Conservation (phyloP, 2,888 invertebrate species). For the Crocallis elinguaria region DNA sequence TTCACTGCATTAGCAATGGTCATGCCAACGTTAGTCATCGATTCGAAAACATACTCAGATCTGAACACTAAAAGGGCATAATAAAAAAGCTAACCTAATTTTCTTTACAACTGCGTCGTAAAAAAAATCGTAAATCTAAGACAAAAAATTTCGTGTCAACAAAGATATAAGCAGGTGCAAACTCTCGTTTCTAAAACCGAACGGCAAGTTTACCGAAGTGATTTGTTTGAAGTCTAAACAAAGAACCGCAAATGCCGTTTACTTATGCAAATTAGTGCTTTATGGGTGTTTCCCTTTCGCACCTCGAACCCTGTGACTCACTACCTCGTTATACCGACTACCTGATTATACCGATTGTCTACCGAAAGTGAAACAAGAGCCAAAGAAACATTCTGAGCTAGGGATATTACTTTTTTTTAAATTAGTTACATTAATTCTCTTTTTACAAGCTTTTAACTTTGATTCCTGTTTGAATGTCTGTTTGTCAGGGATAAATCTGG, state of each 20-base stretch:
- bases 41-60: neutral
- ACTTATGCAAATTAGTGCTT: constrained; percentile 36
- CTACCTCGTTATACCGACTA: neutral
- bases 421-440: no score
- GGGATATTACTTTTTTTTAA: no score
- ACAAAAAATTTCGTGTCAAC: constrained; percentile 12
- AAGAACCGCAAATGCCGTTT: constrained; percentile 31
- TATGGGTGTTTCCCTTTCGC: constrained; percentile 40
- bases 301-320: constrained; percentile 19
- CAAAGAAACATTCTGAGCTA: no score
- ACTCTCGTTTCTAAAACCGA: constrained; percentile 24
- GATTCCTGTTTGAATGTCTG: no score
- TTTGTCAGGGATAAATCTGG: no score
- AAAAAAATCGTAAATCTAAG: constrained; percentile 1
- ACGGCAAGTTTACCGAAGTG: constrained; percentile 29
- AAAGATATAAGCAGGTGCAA: constrained; percentile 25
- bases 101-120: no score
- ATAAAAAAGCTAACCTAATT: no score
- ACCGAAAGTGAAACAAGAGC: neutral
- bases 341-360: neutral
- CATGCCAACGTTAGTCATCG: neutral
- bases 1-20: neutral
- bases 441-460: no score
- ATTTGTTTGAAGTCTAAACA: constrained; percentile 38
- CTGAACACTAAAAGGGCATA: no score